Conservation (phyloP, 2,888 invertebrate genomes). For the Ernsta delagoae region DNA sequence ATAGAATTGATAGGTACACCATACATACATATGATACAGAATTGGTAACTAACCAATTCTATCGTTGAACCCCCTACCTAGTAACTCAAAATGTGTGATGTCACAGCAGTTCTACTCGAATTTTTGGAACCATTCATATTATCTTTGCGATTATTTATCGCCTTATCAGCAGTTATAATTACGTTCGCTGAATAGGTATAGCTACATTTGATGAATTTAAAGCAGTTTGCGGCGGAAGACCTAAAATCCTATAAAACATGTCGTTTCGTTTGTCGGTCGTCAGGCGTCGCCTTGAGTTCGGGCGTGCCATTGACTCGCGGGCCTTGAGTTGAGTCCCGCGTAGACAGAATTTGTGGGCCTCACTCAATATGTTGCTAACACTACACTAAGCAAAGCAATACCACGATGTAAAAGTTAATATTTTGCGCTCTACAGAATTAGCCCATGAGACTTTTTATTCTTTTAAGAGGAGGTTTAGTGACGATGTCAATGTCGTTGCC, state of each 20-base stretch:
- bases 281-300: slow-evolving; percentile 50
- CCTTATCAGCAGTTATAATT: slow-evolving; percentile 19
- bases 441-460: not conserved
- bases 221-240: slow-evolving; percentile 26
- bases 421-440: not conserved
- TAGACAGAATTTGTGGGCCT: slow-evolving; percentile 50
- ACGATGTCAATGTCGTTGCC: no score
- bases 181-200: slow-evolving; percentile 10
- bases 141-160: slow-evolving; percentile 1
- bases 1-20: no score
- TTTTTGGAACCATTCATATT: slow-evolving; percentile 4
- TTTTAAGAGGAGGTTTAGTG: no score
- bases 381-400: slow-evolving; percentile 7
- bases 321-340: slow-evolving; percentile 67
- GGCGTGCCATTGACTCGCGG: slow-evolving; percentile 73
- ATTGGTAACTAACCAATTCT: no score
- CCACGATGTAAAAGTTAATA: not conserved
- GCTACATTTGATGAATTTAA: slow-evolving; percentile 12
- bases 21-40: no score
- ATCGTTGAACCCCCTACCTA: not conserved
- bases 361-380: slow-evolving; percentile 11
- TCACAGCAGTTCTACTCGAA: not conserved
- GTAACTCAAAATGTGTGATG: not conserved
- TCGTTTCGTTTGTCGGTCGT: slow-evolving; percentile 58
- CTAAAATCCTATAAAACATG: slow-evolving; percentile 40